Percentiles rank a stretch among this genome's conserved stretches.
Conservation (phyloP, 1,140 invertebrate genomes). For the Drosophila bocki region DNA sequence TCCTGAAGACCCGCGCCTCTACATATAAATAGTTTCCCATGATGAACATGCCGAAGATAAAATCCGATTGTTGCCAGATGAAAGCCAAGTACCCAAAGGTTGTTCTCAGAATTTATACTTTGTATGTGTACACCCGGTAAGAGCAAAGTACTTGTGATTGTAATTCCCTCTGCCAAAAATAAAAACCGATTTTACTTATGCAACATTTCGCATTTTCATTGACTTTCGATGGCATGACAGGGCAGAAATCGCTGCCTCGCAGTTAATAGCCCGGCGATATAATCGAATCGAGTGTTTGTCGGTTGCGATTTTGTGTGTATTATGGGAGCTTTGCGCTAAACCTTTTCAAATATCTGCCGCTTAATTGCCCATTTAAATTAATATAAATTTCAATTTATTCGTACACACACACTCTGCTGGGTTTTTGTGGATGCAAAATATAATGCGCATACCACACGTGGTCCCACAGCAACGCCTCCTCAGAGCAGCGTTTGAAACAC, state of each 20-base stretch:
- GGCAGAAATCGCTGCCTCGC: conserved; percentile 34
- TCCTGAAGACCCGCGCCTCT: conserved; percentile 5
- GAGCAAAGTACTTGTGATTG: conserved; percentile 1
- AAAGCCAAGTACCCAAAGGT: conserved; percentile 34
- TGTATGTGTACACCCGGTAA: neutral
- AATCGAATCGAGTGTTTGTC: conserved; percentile 11
- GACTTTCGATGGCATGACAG: conserved; percentile 68
- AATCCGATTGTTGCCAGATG: conserved; percentile 36
- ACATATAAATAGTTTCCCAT: conserved; percentile 38
- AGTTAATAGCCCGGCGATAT: conserved; percentile 44
- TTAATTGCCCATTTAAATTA: conserved; percentile 81
- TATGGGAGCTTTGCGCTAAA: conserved; percentile 58
- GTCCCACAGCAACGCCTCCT: conserved; percentile 30
- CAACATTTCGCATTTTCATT: conserved; percentile 41
- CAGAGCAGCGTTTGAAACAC: conserved; percentile 32
- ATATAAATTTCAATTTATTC: conserved; percentile 79
- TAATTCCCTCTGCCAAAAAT: conserved; percentile 11
- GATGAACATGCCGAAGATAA: conserved; percentile 37
- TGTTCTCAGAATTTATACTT: conserved; percentile 38
- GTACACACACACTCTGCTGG: conserved; percentile 26
- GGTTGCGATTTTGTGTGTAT: conserved; percentile 33
- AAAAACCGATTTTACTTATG: conserved; percentile 38
- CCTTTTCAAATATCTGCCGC: conserved; percentile 65
- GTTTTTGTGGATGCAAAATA: conserved; percentile 59
- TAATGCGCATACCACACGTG: conserved; percentile 73